These are phyloP conservation scores for Tyrophagus putrescentiae DNA, from an alignment of 1,140 invertebrate genomes.

Conservation along the genomic window DNA sequence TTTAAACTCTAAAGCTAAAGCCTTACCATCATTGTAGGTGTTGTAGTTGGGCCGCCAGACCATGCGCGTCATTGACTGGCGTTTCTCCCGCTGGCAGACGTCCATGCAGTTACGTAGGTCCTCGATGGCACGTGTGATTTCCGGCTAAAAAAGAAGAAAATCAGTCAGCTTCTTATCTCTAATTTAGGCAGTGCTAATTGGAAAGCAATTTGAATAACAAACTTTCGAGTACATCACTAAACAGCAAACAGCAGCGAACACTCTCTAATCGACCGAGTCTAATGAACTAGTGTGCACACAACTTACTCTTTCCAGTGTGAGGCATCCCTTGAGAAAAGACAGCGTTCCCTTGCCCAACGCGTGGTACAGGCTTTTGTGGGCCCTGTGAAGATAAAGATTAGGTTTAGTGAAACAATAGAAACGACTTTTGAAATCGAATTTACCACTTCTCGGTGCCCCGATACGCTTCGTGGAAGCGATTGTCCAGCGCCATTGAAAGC, in stretches of 20 bases:
- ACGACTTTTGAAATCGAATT: constrained; percentile 23
- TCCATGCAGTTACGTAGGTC: constrained; percentile 54
- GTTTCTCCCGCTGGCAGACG: constrained; percentile 57
- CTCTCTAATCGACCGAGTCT: too few relatives aligned
- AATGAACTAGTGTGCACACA: too few relatives aligned
- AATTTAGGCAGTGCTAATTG: neutral
- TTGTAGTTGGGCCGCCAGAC: constrained; percentile 62
- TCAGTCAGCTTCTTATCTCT: neutral
- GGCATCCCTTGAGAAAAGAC: constrained; percentile 72
- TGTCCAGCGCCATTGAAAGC: constrained; percentile 70
- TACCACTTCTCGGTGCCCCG: constrained; percentile 56
- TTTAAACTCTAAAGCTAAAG: neutral
- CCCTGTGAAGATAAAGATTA: constrained; percentile 41
- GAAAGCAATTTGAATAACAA: neutral
- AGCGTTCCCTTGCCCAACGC: constrained; percentile 76
- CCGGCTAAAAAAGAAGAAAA: constrained; percentile 37
- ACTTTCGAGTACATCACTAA: neutral
- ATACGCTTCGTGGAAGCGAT: constrained; percentile 63
- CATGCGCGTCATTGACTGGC: constrained; percentile 58
- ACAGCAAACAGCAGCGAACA: too few relatives aligned
- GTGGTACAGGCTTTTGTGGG: constrained; percentile 73
- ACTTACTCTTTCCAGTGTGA: constrained; percentile 72
- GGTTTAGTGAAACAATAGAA: too few relatives aligned
- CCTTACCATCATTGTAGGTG: constrained; percentile 50
- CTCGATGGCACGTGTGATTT: constrained; percentile 54